A percentile compares a stretch with the other conserved stretches of the same genome.
phyloP scores from a whole-genome alignment of 2,888 invertebrate genomes.

The Brachynemurus nebulosus region DNA sequence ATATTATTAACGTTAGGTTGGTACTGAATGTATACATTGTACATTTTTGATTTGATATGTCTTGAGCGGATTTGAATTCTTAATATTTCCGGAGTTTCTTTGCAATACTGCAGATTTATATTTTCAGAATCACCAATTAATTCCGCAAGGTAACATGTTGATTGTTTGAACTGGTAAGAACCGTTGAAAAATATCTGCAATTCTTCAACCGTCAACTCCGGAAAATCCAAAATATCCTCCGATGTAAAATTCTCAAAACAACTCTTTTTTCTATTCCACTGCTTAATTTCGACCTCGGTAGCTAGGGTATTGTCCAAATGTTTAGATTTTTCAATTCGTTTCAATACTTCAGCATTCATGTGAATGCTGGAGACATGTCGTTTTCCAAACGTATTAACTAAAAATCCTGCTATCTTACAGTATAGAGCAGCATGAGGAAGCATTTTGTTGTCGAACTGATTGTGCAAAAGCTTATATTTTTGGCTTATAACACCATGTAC shows the following conservation, averaged over 20 bases:
- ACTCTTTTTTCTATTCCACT: slow-evolving; percentile 8
- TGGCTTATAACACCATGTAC: slow-evolving; percentile 16
- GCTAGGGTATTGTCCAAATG: slow-evolving; percentile 11
- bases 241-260: no score
- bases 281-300: slow-evolving; percentile 3
- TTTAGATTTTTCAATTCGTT: slow-evolving; percentile 5
- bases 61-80: slow-evolving; percentile 7
- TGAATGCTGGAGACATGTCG: slow-evolving; percentile 9
- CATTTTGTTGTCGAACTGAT: slow-evolving; percentile 14
- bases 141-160: no score
- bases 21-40: no score
- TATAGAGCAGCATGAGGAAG: slow-evolving; percentile 8
- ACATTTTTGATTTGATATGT: slow-evolving; percentile 6
- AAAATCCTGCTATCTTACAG: no score
- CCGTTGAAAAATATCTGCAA: no score
- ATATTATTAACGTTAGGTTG: no score
- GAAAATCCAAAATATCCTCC: no score
- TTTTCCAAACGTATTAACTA: slow-evolving; percentile 14
- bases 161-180: slow-evolving; percentile 4
- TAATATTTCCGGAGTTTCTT: slow-evolving; percentile 4
- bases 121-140: slow-evolving; percentile 2
- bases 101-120: slow-evolving; percentile 6
- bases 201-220: no score
- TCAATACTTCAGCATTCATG: slow-evolving; percentile 7
- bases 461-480: slow-evolving; percentile 14